Conservation (phyloP, 2,888 invertebrate species). For the Drosophila engyochracea region DNA sequence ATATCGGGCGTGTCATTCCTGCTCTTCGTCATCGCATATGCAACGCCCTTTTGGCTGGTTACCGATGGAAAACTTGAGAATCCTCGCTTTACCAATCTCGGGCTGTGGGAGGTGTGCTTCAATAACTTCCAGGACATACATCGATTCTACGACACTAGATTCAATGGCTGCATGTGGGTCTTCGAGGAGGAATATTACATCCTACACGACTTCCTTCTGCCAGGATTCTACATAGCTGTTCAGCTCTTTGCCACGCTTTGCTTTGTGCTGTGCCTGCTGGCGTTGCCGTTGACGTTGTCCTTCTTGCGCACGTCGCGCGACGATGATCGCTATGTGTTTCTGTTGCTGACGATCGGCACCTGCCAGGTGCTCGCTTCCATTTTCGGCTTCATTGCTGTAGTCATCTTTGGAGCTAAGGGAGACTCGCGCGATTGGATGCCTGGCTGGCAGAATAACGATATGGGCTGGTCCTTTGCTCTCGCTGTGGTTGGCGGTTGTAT, state of each 20-base stretch:
- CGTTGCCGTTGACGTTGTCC: conserved; percentile 90
- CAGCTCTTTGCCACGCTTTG: conserved; percentile 97
- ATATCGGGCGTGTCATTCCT: conserved; percentile 89
- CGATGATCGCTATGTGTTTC: conserved; percentile 91
- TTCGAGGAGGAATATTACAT: conserved; percentile 98
- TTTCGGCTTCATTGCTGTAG: conserved; percentile 93
- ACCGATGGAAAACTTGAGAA: conserved; percentile 91
- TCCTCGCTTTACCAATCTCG: conserved; percentile 93
- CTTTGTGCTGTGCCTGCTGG: conserved; percentile 92
- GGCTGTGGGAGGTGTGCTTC: conserved; percentile 98
- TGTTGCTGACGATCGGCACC: conserved; percentile 91
- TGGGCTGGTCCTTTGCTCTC: conserved; percentile 97
- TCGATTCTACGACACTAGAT: conserved; percentile 93
- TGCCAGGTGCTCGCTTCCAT: conserved; percentile 91
- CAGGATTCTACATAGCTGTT: conserved; percentile 96
- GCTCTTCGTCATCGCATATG: conserved; percentile 92
- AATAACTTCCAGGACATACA: conserved; percentile 94
- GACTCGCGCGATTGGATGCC: conserved; percentile 98
- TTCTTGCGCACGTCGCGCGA: conserved; percentile 91
- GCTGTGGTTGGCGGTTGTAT: conserved; percentile 92
- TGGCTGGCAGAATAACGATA: conserved; percentile 97
- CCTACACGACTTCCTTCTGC: conserved; percentile 94
- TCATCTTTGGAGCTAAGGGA: conserved; percentile 95
- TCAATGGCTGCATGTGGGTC: conserved; percentile 97
- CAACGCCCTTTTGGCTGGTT: conserved; percentile 95